A percentile compares a stretch with the other conserved stretches of the same genome.
Evolutionary conservation across 2,113 vertebrate species (phyloP).

Genomic region (Lanius collurio): DNA sequence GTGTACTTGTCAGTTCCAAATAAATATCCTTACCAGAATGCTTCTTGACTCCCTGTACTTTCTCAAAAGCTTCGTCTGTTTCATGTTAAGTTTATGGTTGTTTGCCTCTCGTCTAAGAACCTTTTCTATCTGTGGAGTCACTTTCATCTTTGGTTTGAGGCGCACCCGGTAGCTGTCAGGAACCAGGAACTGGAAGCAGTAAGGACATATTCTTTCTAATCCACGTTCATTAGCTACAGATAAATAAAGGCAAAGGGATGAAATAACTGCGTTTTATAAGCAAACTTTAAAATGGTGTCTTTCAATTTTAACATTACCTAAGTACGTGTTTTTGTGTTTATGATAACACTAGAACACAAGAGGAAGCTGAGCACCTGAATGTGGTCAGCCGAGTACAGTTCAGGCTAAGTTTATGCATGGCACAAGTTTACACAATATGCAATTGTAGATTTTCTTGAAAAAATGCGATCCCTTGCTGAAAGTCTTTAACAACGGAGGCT

Average conservation of each 20-base stretch:
- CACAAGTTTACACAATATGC: rapidly evolving
- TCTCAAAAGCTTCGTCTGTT: slow-evolving; percentile 79
- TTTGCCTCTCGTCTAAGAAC: slow-evolving; percentile 77
- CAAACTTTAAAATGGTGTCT: not conserved
- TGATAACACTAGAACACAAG: not conserved
- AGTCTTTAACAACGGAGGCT: rapidly evolving
- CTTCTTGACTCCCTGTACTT: slow-evolving; percentile 82
- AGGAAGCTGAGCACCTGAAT: not conserved
- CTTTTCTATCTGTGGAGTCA: slow-evolving; percentile 77
- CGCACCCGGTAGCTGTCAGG: slow-evolving; percentile 80
- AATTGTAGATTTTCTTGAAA: not conserved
- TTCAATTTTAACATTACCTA: not conserved
- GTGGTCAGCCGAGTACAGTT: not conserved
- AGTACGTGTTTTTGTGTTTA: not conserved
- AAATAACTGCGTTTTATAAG: not conserved
- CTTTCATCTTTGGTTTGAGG: slow-evolving; percentile 81
- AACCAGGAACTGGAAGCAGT: slow-evolving; percentile 86
- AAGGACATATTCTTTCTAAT: slow-evolving; percentile 72
- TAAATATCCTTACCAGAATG: slow-evolving; percentile 81
- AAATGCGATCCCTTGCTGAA: not conserved
- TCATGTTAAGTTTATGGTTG: slow-evolving; percentile 77
- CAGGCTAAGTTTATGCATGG: not conserved
- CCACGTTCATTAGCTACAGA: slow-evolving; percentile 46
- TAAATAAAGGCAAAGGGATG: not conserved
- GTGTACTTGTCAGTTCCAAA: not conserved